Evolutionary conservation across 2,888 invertebrate genomes (phyloP), one percentile per base, ranked within the genome.

Genomic region (Acanthosepion lycidas): DNA sequence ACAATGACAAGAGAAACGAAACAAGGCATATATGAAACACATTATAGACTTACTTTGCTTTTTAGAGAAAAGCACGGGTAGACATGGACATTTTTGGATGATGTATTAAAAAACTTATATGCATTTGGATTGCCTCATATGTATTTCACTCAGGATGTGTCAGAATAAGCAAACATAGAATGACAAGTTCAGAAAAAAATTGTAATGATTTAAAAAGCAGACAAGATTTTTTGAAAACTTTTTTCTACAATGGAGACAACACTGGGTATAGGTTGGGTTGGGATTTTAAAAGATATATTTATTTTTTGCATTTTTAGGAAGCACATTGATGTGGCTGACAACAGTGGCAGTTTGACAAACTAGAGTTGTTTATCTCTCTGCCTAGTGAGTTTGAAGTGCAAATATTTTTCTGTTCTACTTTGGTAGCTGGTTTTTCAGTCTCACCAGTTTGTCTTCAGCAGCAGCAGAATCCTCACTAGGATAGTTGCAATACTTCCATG

Each of bases 401-500:
- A 78, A n/a, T 15, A 78, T 78, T 78, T 78, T 78, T 78, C 78
- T n/a, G 78, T 78, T n/a, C 78, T 78, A 78, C 78, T 8, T 78
- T 78, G 28, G 28, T 78, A 26, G 78, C 12, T 78, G 78, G 12
- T 93, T 28, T 92, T 18, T 53, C n/a, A 53, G 28, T 93, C 93
- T 93, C 93, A 93, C 93, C 93, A n/a, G 53, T 93, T 93, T 93
- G 8, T 93, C 51, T 93, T 93, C 93, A 93, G 93, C 93, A 93
- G 93, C 93, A 93, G 93, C 51, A 78, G 78, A 78, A 18, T 93
- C 51, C n/a, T 51, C 93, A 49, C 93, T 49, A n/a, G 93, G n/a
- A 93, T 93, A 93, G 93, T 51, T 93, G 93, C 53, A 93, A 93
- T 93, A 93, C 18, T 53, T 93, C 93, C 93, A 93, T 93, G 93